These are phyloP conservation scores for Isoperla grammatica DNA, from an alignment of 2,888 invertebrate genomes.

Conservation along the genomic window DNA sequence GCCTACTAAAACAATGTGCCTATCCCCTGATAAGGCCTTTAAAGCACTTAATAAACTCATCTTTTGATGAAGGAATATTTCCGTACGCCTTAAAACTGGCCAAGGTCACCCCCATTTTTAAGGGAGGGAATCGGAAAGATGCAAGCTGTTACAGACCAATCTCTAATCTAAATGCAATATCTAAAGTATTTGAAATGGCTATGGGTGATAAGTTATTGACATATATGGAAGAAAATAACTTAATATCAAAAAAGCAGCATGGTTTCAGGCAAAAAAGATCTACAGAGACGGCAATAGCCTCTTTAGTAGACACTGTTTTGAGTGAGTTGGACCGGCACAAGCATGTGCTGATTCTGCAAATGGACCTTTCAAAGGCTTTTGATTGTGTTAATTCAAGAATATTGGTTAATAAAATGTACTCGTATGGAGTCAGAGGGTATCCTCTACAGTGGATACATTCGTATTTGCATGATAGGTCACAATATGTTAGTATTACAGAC, in stretches of 20 bases:
- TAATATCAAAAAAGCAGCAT: not conserved
- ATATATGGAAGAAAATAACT: not conserved
- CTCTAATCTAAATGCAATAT: slow-evolving; percentile 18
- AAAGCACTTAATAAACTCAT: slow-evolving; percentile 16
- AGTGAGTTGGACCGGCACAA: no score
- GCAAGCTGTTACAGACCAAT: slow-evolving; percentile 21
- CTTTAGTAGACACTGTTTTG: no score
- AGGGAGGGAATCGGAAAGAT: slow-evolving; percentile 9
- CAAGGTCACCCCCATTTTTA: slow-evolving; percentile 21
- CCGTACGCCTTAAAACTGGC: slow-evolving; percentile 21
- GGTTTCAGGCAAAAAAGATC: not conserved
- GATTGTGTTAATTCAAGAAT: no score
- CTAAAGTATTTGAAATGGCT: slow-evolving; percentile 21
- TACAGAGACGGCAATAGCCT: not conserved
- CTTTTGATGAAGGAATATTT: slow-evolving; percentile 16
- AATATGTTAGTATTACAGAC: no score
- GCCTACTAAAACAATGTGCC: no score
- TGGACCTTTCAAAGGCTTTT: no score
- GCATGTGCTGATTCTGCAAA: no score
- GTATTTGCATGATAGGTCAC: no score
- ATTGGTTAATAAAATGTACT: no score
- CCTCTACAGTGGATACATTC: no score
- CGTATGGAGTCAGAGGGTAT: no score
- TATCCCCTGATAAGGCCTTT: no score
- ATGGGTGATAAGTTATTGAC: not conserved